These are phyloP conservation scores for Augiades crinisus DNA, from an alignment of 2,888 invertebrate species.

Conservation along the genomic window DNA sequence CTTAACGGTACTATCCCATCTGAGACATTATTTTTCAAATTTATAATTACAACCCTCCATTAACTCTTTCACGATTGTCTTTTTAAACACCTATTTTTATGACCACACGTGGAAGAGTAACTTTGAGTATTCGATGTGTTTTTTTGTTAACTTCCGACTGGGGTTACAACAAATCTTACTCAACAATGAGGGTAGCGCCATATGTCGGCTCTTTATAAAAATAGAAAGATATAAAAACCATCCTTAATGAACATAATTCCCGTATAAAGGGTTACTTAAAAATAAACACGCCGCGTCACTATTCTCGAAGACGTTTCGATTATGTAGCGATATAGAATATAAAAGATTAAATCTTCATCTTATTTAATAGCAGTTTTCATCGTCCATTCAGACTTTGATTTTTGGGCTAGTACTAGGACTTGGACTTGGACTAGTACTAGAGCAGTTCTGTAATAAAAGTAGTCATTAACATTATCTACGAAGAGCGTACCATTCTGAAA, in stretches of 20 bases:
- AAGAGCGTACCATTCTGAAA: too few relatives aligned
- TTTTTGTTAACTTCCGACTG: conserved; percentile 26
- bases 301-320: conserved; percentile 44
- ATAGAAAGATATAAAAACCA: conserved; percentile 70
- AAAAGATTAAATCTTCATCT: background rate
- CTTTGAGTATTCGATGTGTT: conserved; percentile 11
- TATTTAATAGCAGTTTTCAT: too few relatives aligned
- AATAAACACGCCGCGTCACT: conserved; percentile 53
- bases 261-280: conserved; percentile 75
- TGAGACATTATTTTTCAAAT: too few relatives aligned
- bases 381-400: too few relatives aligned
- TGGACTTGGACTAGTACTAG: too few relatives aligned
- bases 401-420: too few relatives aligned
- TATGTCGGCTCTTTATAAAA: conserved; percentile 39
- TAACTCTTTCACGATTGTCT: conserved; percentile 22
- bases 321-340: background rate
- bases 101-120: conserved; percentile 14
- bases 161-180: conserved; percentile 29
- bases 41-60: conserved; percentile 11
- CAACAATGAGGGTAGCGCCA: conserved; percentile 38
- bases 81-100: conserved; percentile 21
- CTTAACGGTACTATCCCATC: too few relatives aligned
- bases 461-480: too few relatives aligned
- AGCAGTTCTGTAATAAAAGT: too few relatives aligned
- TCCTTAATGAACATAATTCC: conserved; percentile 77